Evolutionary conservation across 2,113 vertebrate species (phyloP).

Genomic region (Eonycteris spelaea): DNA sequence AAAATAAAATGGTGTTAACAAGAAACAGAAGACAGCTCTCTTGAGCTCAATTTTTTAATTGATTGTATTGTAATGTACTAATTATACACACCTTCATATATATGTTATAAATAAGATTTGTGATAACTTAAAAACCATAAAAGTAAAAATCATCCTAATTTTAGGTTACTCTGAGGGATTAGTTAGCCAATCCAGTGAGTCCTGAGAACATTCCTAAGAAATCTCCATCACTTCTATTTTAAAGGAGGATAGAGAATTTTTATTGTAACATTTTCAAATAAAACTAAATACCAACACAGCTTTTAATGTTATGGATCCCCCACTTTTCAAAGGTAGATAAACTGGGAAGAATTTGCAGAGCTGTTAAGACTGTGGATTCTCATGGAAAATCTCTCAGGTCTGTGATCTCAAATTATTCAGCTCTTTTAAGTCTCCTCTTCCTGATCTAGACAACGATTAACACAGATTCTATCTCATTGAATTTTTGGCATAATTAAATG

Average conservation of each 20-base stretch:
- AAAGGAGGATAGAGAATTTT: background rate
- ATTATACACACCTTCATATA: background rate
- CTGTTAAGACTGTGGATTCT: background rate
- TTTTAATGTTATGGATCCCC: background rate
- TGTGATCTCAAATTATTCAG: background rate
- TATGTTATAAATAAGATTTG: background rate
- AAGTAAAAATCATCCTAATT: background rate
- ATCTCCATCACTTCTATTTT: background rate
- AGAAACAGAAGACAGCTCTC: background rate
- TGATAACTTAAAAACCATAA: background rate
- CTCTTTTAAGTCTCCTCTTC: background rate
- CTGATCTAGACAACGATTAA: background rate
- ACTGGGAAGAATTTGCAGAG: background rate
- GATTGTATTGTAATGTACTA: background rate
- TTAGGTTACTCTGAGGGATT: background rate
- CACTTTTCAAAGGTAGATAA: background rate
- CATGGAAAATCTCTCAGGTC: background rate
- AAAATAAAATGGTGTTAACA: background rate
- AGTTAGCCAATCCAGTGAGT: background rate
- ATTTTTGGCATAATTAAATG: background rate
- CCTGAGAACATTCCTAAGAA: background rate
- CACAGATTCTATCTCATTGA: background rate
- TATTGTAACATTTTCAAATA: background rate
- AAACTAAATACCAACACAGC: background rate
- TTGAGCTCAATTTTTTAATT: background rate